Percentiles rank a stretch among this genome's conserved stretches.
These are phyloP conservation scores for Larimichthys polyactis DNA, from an alignment of 2,113 vertebrate genomes.

Conservation along the genomic window DNA sequence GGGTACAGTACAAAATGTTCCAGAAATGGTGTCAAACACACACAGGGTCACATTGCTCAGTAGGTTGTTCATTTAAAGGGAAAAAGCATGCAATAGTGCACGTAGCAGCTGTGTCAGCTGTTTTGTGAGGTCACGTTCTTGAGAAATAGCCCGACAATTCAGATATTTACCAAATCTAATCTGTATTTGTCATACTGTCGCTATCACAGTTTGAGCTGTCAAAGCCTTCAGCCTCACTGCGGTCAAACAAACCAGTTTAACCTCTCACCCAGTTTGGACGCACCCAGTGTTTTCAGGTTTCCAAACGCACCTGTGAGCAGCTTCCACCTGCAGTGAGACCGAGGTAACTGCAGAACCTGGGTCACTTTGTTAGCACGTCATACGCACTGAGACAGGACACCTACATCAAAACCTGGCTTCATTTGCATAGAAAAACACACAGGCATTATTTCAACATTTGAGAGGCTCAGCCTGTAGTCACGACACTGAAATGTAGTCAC, in stretches of 20 bases:
- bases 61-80: neutral
- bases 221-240: neutral
- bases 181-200: neutral
- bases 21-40: too few species aligned
- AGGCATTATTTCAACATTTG: neutral
- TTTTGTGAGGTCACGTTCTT: too few species aligned
- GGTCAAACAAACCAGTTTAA: constrained; percentile 1
- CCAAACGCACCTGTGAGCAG: neutral
- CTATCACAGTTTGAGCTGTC: neutral
- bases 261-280: constrained; percentile 11
- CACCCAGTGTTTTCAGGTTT: neutral
- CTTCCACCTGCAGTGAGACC: neutral
- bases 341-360: neutral
- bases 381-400: neutral
- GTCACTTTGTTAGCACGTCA: neutral
- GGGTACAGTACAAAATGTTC: neutral
- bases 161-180: neutral
- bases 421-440: neutral
- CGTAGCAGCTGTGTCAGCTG: neutral
- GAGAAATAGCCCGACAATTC: neutral
- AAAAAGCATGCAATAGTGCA: neutral
- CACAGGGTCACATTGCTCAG: neutral
- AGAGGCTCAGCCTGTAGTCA: neutral
- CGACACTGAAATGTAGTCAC: neutral
- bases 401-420: neutral